These are phyloP conservation scores for Stomatorhinus walkeri DNA, from an alignment of 2,797 vertebrate genomes.

Conservation along the genomic window DNA sequence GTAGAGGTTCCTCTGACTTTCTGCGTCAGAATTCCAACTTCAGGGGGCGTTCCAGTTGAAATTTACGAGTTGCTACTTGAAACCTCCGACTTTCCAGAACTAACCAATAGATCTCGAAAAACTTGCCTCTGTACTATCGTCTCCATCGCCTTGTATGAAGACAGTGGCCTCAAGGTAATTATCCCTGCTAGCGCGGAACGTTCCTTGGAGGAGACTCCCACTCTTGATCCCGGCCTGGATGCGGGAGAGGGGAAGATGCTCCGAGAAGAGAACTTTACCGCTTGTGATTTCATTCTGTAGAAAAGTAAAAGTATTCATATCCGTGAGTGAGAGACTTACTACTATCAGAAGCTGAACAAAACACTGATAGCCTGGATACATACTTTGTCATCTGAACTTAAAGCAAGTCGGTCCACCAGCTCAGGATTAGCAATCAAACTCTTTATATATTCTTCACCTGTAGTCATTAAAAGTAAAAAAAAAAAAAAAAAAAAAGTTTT, in stretches of 20 bases:
- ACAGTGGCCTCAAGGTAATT: constrained; percentile 95
- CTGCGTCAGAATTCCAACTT: not conserved
- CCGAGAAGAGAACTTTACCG: constrained; percentile 80
- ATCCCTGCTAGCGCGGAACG: constrained; percentile 84
- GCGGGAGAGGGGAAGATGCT: constrained; percentile 85
- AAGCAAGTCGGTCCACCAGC: constrained; percentile 85
- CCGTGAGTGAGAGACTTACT: not conserved
- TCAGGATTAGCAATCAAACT: constrained; percentile 84
- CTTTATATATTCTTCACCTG: constrained; percentile 92
- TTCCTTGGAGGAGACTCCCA: constrained; percentile 80
- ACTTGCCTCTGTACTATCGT: constrained; percentile 77
- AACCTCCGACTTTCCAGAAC: not conserved
- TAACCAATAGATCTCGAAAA: not conserved
- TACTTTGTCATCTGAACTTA: constrained; percentile 78
- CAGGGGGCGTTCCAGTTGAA: not conserved
- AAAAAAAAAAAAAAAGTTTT: no score
- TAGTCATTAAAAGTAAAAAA: not conserved
- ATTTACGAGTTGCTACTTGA: not conserved
- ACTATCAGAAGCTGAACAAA: not conserved
- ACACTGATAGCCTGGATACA: not conserved
- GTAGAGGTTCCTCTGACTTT: not conserved
- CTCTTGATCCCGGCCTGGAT: constrained; percentile 90
- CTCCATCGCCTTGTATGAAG: constrained; percentile 79
- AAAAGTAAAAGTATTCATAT: not conserved
- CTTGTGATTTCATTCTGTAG: constrained; percentile 76